Evolutionary conservation across 92 coral and sea anemone genomes (phyloP).

Genomic region (Nematostella vectensis): DNA sequence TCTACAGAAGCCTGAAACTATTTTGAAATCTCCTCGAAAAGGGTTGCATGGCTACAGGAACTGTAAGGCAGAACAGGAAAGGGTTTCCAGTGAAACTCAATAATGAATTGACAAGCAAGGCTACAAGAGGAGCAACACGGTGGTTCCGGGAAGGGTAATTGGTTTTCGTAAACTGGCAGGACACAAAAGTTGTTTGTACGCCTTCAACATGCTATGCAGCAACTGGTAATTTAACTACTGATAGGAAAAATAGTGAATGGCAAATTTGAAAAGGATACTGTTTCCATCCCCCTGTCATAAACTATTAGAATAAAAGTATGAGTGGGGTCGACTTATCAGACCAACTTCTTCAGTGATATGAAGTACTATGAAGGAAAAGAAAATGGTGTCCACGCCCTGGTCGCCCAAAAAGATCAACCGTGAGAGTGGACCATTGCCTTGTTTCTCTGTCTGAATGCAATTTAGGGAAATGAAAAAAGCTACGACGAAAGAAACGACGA

Average conservation of each 20-base stretch:
- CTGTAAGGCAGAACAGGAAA: conserved; percentile 34
- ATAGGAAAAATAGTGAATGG: no score
- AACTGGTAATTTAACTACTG: no score
- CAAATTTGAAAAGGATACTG: no score
- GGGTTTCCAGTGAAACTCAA: conserved; percentile 24
- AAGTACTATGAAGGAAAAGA: conserved; percentile 17
- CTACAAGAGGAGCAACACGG: conserved; percentile 13
- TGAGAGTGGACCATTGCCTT: conserved; percentile 24
- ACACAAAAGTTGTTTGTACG: conserved; percentile 26
- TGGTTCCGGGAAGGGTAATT: conserved; percentile 9
- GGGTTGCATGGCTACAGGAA: conserved; percentile 32
- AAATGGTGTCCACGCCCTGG: conserved; percentile 33
- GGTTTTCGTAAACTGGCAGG: conserved; percentile 11
- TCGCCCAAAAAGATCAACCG: conserved; percentile 22
- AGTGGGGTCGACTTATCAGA: no score
- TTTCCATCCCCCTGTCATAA: no score
- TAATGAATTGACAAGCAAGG: conserved; percentile 12
- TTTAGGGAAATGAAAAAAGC: not conserved
- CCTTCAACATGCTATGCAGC: no score
- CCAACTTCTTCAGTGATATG: conserved; percentile 22
- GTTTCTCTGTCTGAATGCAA: conserved; percentile 8
- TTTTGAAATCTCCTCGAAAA: conserved; percentile 10
- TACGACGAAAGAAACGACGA: conserved; percentile 9
- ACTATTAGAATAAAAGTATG: conserved; percentile 17
- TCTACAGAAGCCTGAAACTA: conserved; percentile 30